Evolutionary conservation across 2,888 invertebrate species (phyloP).

Genomic region (Limnephilus lunatus): DNA sequence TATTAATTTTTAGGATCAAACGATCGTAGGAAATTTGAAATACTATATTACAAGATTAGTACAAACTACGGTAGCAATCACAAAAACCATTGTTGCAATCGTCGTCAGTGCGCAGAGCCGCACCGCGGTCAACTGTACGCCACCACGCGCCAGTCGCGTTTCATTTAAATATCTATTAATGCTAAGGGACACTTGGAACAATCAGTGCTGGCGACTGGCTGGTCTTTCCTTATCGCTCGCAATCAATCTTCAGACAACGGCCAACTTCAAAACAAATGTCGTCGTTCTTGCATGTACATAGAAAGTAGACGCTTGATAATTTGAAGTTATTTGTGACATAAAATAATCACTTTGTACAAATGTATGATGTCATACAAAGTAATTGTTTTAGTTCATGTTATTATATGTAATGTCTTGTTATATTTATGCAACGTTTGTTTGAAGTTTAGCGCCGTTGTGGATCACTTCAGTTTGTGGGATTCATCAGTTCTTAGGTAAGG

Average conservation of each 20-base stretch:
- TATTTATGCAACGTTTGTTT: neutral
- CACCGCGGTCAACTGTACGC: neutral
- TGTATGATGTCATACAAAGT: neutral
- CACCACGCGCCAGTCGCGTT: neutral
- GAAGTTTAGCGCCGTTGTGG: neutral
- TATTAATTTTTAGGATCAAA: neutral
- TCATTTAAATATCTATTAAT: conserved; percentile 2
- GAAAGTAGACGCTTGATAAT: neutral
- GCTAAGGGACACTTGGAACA: conserved; percentile 4
- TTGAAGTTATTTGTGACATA: neutral
- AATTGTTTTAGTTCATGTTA: neutral
- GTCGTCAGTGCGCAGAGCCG: neutral
- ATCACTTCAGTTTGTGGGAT: neutral
- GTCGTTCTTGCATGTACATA: neutral
- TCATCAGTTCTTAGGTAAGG: conserved; percentile 62
- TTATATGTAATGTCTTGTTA: neutral
- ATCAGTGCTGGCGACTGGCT: conserved; percentile 11
- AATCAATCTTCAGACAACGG: conserved; percentile 3
- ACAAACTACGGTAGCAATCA: neutral
- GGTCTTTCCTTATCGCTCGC: neutral
- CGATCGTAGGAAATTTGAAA: neutral
- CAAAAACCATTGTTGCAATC: neutral
- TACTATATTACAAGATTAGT: conserved; percentile 24
- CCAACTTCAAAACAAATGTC: neutral
- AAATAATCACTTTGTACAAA: neutral